Percentiles rank a stretch among this genome's conserved stretches.
Conservation (phyloP, 1,140 invertebrate genomes). For the Diorhabda elongata region DNA sequence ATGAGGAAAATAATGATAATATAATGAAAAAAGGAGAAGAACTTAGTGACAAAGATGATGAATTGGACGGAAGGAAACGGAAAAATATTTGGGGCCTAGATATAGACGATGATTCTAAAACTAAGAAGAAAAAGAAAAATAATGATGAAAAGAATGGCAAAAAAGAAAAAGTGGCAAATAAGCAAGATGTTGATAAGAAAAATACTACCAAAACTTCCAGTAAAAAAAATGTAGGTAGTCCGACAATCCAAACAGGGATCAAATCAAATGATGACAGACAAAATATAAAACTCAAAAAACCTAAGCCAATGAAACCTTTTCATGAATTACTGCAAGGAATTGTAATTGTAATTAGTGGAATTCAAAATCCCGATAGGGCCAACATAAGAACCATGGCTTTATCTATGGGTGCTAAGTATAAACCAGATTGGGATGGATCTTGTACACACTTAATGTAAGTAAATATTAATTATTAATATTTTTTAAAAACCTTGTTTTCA, state of each 20-base stretch:
- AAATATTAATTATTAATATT: not conserved
- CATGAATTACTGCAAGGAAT: constrained; percentile 61
- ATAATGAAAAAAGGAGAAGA: constrained; percentile 53
- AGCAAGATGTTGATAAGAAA: constrained; percentile 16
- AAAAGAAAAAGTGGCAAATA: constrained; percentile 18
- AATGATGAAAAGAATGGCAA: constrained; percentile 10
- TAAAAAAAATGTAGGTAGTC: not conserved
- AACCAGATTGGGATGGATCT: constrained; percentile 64
- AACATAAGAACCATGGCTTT: constrained; percentile 65
- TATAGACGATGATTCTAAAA: constrained; percentile 10
- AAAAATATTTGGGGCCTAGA: constrained; percentile 10
- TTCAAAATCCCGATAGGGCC: constrained; percentile 73
- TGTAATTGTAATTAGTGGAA: constrained; percentile 78
- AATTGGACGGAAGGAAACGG: not conserved
- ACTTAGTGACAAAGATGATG: constrained; percentile 25
- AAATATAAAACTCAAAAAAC: constrained; percentile 24
- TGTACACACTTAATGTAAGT: constrained; percentile 83
- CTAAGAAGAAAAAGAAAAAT: not conserved
- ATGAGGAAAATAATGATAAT: constrained; percentile 50
- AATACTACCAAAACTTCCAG: not conserved
- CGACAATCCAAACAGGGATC: constrained; percentile 4
- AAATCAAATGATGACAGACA: constrained; percentile 7
- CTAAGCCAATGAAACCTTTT: constrained; percentile 50
- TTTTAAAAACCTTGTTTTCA: no score
- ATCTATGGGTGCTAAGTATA: constrained; percentile 76